Evolutionary conservation across 2,113 vertebrate species (phyloP).

Genomic region (Syrrhaptes paradoxus): DNA sequence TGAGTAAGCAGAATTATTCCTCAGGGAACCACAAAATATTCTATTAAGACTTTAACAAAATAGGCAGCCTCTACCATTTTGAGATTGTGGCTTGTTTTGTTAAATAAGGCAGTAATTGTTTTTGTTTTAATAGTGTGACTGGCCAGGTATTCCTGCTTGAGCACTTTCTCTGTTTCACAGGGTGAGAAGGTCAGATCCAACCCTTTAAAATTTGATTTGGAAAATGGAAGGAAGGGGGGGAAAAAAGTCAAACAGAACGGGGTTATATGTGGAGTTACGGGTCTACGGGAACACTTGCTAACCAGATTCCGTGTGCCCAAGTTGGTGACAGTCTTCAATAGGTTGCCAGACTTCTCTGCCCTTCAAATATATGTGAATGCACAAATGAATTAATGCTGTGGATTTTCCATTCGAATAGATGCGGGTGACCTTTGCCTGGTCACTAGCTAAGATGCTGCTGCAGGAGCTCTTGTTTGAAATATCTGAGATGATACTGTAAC

Average conservation of each 20-base stretch:
- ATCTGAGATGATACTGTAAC: background rate
- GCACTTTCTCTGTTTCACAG: constrained; percentile 56
- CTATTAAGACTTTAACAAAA: constrained; percentile 62
- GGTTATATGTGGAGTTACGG: background rate
- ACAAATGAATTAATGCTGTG: background rate
- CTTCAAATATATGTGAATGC: background rate
- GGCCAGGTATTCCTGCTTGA: constrained; percentile 44
- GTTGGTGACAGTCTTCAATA: background rate
- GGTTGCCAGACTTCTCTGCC: background rate
- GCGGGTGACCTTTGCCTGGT: background rate
- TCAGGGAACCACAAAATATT: constrained; percentile 42
- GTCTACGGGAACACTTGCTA: background rate
- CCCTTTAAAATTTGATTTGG: constrained; percentile 69
- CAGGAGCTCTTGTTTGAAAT: background rate
- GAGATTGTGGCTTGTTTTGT: constrained; percentile 65
- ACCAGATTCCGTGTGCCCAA: background rate
- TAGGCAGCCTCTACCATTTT: constrained; percentile 54
- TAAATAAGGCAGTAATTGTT: constrained; percentile 67
- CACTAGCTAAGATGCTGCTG: background rate
- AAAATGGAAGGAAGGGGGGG: constrained; percentile 9
- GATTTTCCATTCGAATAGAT: background rate
- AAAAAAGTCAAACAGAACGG: background rate
- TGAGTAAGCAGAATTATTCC: constrained; percentile 65
- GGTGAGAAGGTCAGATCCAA: constrained; percentile 50
- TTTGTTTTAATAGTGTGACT: constrained; percentile 58